Evolutionary conservation across 2,797 vertebrate genomes (phyloP), one percentile per base, ranked within the genome.

Genomic region (Pagetopsis macropterus): DNA sequence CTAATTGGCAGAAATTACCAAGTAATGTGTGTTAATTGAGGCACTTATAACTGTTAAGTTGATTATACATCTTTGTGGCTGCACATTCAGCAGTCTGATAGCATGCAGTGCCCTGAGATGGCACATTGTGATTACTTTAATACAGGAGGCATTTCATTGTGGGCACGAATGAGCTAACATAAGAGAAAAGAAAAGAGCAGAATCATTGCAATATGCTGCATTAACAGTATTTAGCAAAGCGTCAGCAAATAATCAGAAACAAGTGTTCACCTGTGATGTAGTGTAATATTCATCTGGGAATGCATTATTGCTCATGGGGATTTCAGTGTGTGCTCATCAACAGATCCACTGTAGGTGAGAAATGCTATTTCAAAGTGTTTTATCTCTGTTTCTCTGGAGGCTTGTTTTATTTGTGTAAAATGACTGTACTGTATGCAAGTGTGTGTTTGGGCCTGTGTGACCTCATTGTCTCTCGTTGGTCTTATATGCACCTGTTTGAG

Each of bases 281-380:
- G 13, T 74, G 54, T 72, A 23, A 75, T 80, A 73, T 69, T 61
- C 81, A 75, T 57, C 50, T 59, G 77, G 78, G 83, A 85, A 64
- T 79, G 51, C 40, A 2, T 69, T 15, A 52, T 73, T 40, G 56
- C 76, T 79, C 62, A 2, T 11, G 75, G 75, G 75, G 67, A 77
- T 82, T 78, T 81, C 48, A 55, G 46, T 75, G 71, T 82, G 59
- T 79, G 58, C 79, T 82, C 72, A 76, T 80, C 68, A 75, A 77
- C 54, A 77, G 55, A 66, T 72, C 21, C 55, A 69, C 57, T 68
- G 57, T 23, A 71, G 67, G 72, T 63, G 76, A 81, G 48, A 82
- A 87, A 80, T 82, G 51, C 33, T 66, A 41, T 78, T 64, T 78
- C 65, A 70, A 54, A 74, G 76, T 71, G 56, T 70, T 59, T 56